Evolutionary conservation across 2,113 vertebrate genomes (phyloP).

Genomic region (Heteronetta atricapilla): DNA sequence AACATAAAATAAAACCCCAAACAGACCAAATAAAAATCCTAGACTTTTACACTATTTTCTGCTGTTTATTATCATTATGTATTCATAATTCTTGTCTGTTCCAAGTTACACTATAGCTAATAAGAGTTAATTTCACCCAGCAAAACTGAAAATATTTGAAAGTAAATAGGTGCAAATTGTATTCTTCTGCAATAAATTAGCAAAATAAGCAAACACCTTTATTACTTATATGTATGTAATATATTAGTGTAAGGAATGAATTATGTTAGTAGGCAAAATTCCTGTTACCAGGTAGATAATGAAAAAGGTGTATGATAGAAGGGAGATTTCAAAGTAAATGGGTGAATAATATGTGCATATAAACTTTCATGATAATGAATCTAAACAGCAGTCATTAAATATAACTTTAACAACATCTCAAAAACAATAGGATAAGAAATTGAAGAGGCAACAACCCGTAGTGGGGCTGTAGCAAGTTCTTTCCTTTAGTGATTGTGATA

Average conservation of each 20-base stretch:
- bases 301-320: neutral
- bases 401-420: slow-evolving; percentile 71
- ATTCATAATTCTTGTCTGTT: neutral
- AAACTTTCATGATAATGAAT: slow-evolving; percentile 58
- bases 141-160: neutral
- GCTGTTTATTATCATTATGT: neutral
- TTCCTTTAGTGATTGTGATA: slow-evolving; percentile 7
- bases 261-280: neutral
- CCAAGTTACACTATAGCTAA: neutral
- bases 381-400: slow-evolving; percentile 67
- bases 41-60: neutral
- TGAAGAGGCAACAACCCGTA: slow-evolving; percentile 70
- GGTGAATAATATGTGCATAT: slow-evolving; percentile 47
- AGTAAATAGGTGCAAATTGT: neutral
- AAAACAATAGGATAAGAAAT: slow-evolving; percentile 63
- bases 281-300: slow-evolving; percentile 1
- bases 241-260: neutral
- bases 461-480: slow-evolving; percentile 56
- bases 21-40: too few species aligned
- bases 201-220: neutral
- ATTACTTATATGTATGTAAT: too few species aligned
- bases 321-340: slow-evolving; percentile 37
- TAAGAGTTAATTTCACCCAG: neutral
- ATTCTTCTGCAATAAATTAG: neutral
- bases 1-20: neutral